phyloP scores from a whole-genome alignment of 2,888 invertebrate genomes.

The Lasioglossum malachurum region DNA sequence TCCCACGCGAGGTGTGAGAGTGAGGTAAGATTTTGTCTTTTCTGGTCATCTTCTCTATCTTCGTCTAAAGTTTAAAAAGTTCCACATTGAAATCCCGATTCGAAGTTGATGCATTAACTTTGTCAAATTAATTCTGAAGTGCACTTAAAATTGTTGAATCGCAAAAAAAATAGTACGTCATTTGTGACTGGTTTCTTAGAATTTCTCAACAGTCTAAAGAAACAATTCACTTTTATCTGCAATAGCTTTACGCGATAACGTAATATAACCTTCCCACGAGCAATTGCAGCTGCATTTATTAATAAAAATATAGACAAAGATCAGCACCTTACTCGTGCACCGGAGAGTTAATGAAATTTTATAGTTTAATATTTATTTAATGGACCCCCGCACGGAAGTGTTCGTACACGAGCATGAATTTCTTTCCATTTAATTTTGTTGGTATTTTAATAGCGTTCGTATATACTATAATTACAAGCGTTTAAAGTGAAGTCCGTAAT shows the following conservation, averaged over 20 bases:
- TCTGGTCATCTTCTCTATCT: too few relatives aligned
- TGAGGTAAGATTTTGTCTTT: background rate
- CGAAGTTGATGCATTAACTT: background rate
- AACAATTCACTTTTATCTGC: background rate
- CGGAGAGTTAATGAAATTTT: background rate
- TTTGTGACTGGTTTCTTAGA: background rate
- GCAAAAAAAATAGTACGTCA: background rate
- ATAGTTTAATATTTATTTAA: background rate
- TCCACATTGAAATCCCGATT: too few relatives aligned
- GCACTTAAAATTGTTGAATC: too few relatives aligned
- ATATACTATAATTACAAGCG: background rate
- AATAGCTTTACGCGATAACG: background rate
- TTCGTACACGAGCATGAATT: background rate
- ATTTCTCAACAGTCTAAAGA: background rate
- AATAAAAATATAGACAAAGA: background rate
- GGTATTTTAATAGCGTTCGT: background rate
- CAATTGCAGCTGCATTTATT: background rate
- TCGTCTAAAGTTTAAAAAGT: too few relatives aligned
- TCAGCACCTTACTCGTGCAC: background rate
- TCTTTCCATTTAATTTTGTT: background rate
- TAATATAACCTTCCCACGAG: background rate
- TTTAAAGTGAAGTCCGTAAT: background rate
- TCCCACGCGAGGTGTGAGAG: too few relatives aligned
- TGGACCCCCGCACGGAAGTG: too few relatives aligned
- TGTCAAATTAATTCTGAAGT: too few relatives aligned